phyloP scores from a whole-genome alignment of 2,888 invertebrate genomes.

The Andricus curvator region DNA sequence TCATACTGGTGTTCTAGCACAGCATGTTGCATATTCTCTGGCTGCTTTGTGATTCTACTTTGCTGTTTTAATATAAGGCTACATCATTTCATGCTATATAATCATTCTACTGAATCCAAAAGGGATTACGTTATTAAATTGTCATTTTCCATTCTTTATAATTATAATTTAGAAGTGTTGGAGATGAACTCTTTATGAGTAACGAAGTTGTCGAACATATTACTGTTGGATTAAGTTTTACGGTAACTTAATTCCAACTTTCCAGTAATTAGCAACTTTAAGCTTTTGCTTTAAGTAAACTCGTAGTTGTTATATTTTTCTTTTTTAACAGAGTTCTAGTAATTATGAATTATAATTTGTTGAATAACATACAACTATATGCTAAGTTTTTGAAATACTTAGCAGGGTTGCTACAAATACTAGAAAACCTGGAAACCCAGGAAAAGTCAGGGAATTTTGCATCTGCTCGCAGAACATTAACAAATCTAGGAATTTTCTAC shows the following conservation, averaged over 20 bases:
- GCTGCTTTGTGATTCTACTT: slow-evolving; percentile 56
- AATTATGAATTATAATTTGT: no score
- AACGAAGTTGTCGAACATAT: background rate
- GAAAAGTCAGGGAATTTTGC: background rate
- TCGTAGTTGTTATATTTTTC: no score
- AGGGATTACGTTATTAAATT: background rate
- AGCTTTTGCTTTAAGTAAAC: no score
- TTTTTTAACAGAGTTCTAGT: no score
- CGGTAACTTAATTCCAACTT: no score
- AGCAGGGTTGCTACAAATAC: background rate
- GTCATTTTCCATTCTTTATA: background rate
- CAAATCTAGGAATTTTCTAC: background rate
- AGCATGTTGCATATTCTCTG: slow-evolving; percentile 59
- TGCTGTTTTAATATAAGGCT: slow-evolving; percentile 11
- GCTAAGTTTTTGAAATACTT: no score
- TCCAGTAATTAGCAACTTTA: no score
- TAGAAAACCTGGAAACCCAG: background rate
- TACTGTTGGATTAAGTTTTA: no score
- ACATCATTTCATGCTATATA: slow-evolving; percentile 12
- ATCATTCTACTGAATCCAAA: background rate
- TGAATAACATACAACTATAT: no score
- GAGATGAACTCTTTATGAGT: background rate
- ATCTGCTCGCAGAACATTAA: background rate
- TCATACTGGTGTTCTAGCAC: slow-evolving; percentile 46
- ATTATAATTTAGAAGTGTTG: background rate